phyloP scores from a whole-genome alignment of 2,888 invertebrate species.

The Hecatera dysodea region DNA sequence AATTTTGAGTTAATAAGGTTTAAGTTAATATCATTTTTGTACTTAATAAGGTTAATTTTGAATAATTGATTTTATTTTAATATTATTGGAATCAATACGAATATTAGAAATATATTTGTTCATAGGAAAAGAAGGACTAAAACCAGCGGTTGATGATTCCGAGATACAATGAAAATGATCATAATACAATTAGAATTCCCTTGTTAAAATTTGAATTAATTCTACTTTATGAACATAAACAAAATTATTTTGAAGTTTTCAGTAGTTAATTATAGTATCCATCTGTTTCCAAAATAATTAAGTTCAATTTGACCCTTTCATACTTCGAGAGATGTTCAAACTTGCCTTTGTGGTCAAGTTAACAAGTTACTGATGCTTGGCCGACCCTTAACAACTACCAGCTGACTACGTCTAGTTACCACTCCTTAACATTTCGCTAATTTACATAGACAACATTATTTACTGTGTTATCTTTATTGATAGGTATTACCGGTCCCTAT shows the following conservation, averaged over 20 bases:
- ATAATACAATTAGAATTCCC: too few relatives aligned
- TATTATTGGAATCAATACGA: too few relatives aligned
- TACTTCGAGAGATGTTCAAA: slow-evolving; percentile 34
- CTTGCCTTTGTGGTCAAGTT: slow-evolving; percentile 33
- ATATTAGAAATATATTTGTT: too few relatives aligned
- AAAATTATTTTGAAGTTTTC: background rate
- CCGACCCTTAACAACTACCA: slow-evolving; percentile 13
- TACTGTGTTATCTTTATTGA: background rate
- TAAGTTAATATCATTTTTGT: too few relatives aligned
- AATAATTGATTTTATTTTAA: too few relatives aligned
- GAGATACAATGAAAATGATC: too few relatives aligned
- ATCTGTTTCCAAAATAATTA: background rate
- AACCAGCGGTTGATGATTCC: too few relatives aligned
- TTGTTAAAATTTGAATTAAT: background rate
- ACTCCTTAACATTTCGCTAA: slow-evolving; percentile 4
- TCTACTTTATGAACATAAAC: background rate
- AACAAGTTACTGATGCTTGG: slow-evolving; percentile 26
- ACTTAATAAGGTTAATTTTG: too few relatives aligned
- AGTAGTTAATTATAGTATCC: background rate
- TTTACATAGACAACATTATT: background rate
- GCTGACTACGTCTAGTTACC: background rate
- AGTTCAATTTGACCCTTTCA: slow-evolving; percentile 27
- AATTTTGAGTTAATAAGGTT: too few relatives aligned
- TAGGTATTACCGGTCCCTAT: background rate
- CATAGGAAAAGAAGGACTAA: too few relatives aligned